Base-by-base conservation (phyloP, 1,140 invertebrate species). In the Nasonia giraulti region DNA sequence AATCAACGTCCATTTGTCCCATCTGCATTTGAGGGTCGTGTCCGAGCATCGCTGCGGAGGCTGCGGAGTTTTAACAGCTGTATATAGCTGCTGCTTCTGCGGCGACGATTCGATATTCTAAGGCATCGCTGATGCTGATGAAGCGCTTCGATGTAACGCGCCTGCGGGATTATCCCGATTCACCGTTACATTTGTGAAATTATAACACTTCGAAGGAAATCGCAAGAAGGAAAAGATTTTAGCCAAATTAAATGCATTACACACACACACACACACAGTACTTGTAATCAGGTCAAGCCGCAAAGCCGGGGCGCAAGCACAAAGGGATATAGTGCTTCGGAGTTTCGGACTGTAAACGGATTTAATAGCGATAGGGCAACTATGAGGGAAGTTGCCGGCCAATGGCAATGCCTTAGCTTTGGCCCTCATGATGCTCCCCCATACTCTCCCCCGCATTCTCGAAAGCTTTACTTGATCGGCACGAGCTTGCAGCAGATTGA, bases 291-390 rank as follows among this genome's bases (percentile, higher is more conserved):
- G 75, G 44, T 77, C 40, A 55, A 47, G 20, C 77, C 50, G 47
- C 55, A 79, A 79, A 79, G 77, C 77, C 5, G 55, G 11, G 2
- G 11, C 50, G 14, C 20, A 62, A 62, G 55, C 33, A 79, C 77
- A 79, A 79, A 79, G 77, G 77, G 55, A 68, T 37, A 27, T 23
- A 40, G 55, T 6, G 55, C 17, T n/a, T 62, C 20, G 27, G 37
- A 40, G 20, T 40, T 75, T 40, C 27, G 80, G 66, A 80, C 75
- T 27, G 83, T 80, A 78, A 83, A 79, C 81, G 88, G 85, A 86
- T 89, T 86, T 88, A 88, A 89, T 87, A 88, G 86, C 86, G 89
- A 89, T 87, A 74, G 87, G 87, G 84, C 87, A 90, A 89, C 89
- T 89, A 91, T 88, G 89, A 83, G 40, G 47, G 37, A 80, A 68